These are phyloP conservation scores for Colinus virginianus DNA, from an alignment of 2,113 vertebrate genomes.

Conservation along the genomic window DNA sequence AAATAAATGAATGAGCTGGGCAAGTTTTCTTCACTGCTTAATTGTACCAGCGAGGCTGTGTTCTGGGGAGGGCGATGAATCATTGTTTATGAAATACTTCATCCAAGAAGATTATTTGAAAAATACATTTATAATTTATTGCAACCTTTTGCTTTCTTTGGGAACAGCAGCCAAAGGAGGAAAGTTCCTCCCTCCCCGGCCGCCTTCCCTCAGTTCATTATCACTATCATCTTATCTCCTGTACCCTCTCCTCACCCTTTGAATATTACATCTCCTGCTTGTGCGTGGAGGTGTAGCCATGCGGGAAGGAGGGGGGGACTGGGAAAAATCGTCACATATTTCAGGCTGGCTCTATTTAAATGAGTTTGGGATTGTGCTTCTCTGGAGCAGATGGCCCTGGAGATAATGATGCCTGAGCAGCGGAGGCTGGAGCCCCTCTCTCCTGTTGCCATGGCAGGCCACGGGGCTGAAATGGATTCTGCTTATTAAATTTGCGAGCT, in stretches of 20 bases:
- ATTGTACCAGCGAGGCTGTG: slow-evolving; percentile 56
- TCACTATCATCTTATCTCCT: slow-evolving; percentile 41
- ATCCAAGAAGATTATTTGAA: slow-evolving; percentile 60
- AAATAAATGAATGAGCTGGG: slow-evolving; percentile 29
- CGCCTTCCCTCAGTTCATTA: slow-evolving; percentile 49
- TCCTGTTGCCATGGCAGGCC: slow-evolving; percentile 84
- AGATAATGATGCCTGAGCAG: slow-evolving; percentile 92
- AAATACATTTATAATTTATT: slow-evolving; percentile 62
- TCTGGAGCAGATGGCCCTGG: slow-evolving; percentile 91
- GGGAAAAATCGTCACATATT: slow-evolving; percentile 68
- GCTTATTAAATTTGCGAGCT: slow-evolving; percentile 86
- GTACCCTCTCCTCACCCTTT: slow-evolving; percentile 28
- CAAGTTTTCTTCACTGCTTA: slow-evolving; percentile 27
- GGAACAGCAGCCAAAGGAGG: slow-evolving; percentile 16
- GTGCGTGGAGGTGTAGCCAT: not conserved
- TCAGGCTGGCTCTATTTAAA: slow-evolving; percentile 80
- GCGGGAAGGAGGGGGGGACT: not conserved
- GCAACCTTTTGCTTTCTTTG: slow-evolving; percentile 34
- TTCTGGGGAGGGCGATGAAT: slow-evolving; percentile 55
- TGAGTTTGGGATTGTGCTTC: slow-evolving; percentile 86
- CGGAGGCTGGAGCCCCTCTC: slow-evolving; percentile 80
- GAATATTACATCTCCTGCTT: slow-evolving; percentile 53
- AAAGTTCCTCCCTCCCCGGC: slow-evolving; percentile 56
- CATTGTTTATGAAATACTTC: slow-evolving; percentile 60
- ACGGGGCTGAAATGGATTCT: slow-evolving; percentile 81